Conservation (phyloP, 2,797 vertebrate genomes). For the Glossophaga mutica region DNA sequence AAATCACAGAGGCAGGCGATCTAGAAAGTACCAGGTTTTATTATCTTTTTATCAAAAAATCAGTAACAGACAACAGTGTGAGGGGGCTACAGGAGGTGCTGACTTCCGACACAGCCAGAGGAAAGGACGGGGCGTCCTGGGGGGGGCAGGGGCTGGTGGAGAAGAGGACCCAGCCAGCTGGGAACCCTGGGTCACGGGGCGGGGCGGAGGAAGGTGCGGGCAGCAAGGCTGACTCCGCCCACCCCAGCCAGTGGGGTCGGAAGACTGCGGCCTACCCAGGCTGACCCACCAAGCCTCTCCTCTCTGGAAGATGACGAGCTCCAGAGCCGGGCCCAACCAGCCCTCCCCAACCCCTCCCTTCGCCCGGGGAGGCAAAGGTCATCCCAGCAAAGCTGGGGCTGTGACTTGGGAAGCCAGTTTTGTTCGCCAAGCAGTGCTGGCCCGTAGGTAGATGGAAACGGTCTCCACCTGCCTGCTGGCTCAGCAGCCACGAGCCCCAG, state of each 20-base stretch:
- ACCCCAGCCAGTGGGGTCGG: not conserved
- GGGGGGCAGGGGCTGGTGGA: not conserved
- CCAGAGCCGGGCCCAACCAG: not conserved
- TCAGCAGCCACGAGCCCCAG: not conserved
- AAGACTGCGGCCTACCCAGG: not conserved
- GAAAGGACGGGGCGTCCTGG: not conserved
- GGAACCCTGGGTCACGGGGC: not conserved
- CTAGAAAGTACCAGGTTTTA: slow-evolving; percentile 85
- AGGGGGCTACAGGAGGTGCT: slow-evolving; percentile 53
- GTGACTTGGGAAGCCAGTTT: not conserved
- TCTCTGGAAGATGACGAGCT: not conserved
- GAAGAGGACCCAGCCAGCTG: slow-evolving; percentile 64
- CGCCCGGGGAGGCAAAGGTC: not conserved
- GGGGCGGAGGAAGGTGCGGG: not conserved
- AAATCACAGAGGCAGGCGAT: slow-evolving; percentile 37
- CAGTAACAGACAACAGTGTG: slow-evolving; percentile 79
- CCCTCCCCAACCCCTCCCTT: not conserved
- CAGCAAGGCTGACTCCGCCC: no score
- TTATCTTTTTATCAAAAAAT: slow-evolving; percentile 76
- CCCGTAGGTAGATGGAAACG: not conserved
- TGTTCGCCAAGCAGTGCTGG: not conserved
- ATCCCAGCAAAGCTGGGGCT: not conserved
- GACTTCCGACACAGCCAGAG: not conserved
- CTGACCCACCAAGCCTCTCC: not conserved
- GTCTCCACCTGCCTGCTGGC: not conserved